These are phyloP conservation scores for Hemiscyllium ocellatum DNA, from an alignment of 2,113 vertebrate genomes.

Conservation along the genomic window DNA sequence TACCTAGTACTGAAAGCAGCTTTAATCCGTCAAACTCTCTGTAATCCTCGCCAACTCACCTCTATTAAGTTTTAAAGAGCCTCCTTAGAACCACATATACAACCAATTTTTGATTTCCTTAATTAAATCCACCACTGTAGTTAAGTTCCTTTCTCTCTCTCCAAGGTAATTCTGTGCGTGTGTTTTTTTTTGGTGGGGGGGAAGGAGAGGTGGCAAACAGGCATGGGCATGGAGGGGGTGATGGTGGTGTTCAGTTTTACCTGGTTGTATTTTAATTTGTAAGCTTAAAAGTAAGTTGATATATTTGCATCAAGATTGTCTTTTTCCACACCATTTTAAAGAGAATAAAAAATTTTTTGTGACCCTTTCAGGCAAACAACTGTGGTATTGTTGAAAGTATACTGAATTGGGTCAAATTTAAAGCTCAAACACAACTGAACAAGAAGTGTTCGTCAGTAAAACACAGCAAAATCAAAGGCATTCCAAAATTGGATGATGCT, in stretches of 20 bases:
- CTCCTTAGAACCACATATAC: neutral
- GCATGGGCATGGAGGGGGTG: too few relatives aligned
- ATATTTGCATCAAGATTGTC: neutral
- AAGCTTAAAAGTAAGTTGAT: neutral
- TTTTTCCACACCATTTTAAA: neutral
- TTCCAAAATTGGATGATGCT: slow-evolving; percentile 95
- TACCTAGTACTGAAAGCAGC: neutral
- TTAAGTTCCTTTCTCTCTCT: neutral
- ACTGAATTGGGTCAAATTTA: slow-evolving; percentile 98
- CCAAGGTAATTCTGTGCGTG: neutral
- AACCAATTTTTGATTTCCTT: neutral
- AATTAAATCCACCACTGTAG: neutral
- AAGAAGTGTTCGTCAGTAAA: slow-evolving; percentile 98
- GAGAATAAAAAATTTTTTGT: neutral
- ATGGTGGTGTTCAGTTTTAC: neutral
- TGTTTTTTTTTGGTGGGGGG: too few relatives aligned
- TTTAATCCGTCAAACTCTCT: neutral
- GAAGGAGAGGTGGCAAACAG: too few relatives aligned
- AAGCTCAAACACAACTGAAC: slow-evolving; percentile 94
- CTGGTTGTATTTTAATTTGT: neutral
- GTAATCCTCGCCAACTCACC: neutral
- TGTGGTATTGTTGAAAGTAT: slow-evolving; percentile 98
- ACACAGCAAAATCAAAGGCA: slow-evolving; percentile 98
- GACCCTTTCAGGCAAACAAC: slow-evolving; percentile 76
- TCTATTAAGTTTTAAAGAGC: neutral